A percentile compares a stretch with the other conserved stretches of the same genome.
Conservation (phyloP, 2,113 vertebrate genomes). For the Edolisoma coerulescens region DNA sequence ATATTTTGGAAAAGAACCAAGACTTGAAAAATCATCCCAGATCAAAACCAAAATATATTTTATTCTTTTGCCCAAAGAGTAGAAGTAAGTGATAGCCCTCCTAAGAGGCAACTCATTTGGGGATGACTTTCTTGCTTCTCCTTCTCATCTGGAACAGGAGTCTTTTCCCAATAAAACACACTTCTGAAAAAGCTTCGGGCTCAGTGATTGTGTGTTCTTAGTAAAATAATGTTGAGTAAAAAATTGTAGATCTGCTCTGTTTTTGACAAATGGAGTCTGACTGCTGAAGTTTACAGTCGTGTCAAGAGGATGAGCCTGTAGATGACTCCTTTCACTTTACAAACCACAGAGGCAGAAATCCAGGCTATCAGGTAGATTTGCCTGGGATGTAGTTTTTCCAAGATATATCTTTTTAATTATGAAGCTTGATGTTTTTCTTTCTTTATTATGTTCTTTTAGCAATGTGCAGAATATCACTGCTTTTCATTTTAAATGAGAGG, state of each 20-base stretch:
- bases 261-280: slow-evolving; percentile 2
- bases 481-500: slow-evolving; percentile 26
- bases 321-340: not conserved
- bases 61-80: not conserved
- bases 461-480: not conserved
- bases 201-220: not conserved
- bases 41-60: not conserved
- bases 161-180: not conserved
- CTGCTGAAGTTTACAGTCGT: not conserved
- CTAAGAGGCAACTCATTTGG: not conserved
- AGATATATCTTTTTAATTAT: slow-evolving; percentile 3
- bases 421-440: not conserved
- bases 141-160: not conserved
- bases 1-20: not conserved
- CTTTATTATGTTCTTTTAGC: not conserved
- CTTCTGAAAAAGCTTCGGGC: not conserved
- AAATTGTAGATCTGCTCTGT: not conserved
- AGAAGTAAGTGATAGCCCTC: not conserved
- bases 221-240: not conserved
- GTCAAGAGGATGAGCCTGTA: not conserved
- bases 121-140: not conserved
- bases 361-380: not conserved
- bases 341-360: not conserved
- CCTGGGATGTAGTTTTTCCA: not conserved
- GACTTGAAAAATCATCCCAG: not conserved